Evolutionary conservation across 2,113 vertebrate species (phyloP).

Genomic region (Lichenostomus cassidix): DNA sequence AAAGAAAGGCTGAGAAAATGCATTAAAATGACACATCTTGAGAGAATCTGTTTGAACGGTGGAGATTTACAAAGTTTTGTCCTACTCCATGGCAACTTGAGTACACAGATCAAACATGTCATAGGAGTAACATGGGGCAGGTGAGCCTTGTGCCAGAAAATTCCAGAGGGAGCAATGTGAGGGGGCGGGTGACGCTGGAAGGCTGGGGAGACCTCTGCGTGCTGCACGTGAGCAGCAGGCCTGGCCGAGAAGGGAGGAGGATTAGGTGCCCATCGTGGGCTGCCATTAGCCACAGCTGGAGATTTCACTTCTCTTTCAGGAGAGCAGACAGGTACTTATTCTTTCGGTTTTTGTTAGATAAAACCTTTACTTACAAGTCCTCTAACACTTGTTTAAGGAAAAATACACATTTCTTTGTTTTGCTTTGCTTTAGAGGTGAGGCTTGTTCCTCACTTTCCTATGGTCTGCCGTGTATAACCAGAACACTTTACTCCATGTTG

Average conservation of each 20-base stretch:
- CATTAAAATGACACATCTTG: constrained; percentile 12
- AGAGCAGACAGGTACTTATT: neutral
- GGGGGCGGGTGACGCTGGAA: neutral
- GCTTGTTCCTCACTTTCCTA: neutral
- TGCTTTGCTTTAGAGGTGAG: neutral
- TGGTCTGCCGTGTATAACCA: neutral
- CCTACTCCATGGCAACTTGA: constrained; percentile 57
- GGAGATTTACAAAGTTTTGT: constrained; percentile 44
- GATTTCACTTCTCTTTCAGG: neutral
- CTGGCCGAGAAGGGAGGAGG: neutral
- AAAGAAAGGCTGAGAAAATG: neutral
- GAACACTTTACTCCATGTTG: neutral
- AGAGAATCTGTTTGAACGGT: constrained; percentile 44
- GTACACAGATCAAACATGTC: neutral
- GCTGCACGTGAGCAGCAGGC: neutral
- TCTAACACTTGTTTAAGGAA: neutral
- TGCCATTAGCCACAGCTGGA: neutral
- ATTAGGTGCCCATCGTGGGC: neutral
- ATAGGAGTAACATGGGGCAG: neutral
- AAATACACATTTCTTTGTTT: neutral
- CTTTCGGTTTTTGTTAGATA: rapidly evolving
- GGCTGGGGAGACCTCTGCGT: neutral
- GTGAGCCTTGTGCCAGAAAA: constrained; percentile 42
- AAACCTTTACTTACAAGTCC: neutral
- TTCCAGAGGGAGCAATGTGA: neutral